phyloP scores from a whole-genome alignment of 2,113 vertebrate genomes.

The Oxyura jamaicensis region DNA sequence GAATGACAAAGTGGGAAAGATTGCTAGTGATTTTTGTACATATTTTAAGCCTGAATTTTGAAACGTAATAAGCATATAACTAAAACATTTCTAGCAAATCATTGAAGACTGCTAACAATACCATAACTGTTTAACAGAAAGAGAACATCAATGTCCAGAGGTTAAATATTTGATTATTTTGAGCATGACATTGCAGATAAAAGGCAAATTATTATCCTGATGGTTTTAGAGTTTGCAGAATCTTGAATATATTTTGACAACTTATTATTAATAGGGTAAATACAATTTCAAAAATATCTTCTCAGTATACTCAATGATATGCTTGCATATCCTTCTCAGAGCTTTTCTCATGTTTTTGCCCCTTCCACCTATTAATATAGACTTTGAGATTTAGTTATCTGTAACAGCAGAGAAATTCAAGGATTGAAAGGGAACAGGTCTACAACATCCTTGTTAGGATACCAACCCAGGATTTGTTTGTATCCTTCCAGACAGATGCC shows the following conservation, averaged over 20 bases:
- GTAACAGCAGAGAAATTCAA: not conserved
- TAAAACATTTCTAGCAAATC: not conserved
- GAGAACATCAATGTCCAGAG: not conserved
- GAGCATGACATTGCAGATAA: not conserved
- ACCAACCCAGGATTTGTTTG: slow-evolving; percentile 61
- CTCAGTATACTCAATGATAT: not conserved
- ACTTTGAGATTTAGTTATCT: not conserved
- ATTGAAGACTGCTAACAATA: not conserved
- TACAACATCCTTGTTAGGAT: slow-evolving; percentile 47
- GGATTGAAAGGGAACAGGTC: not conserved
- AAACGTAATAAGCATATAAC: not conserved
- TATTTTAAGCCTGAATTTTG: not conserved
- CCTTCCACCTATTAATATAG: not conserved
- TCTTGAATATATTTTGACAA: not conserved
- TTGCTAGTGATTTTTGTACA: not conserved
- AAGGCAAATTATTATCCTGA: not conserved
- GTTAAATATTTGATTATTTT: not conserved
- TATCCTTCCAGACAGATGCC: slow-evolving; percentile 52
- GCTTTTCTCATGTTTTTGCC: not conserved
- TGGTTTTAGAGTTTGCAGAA: not conserved
- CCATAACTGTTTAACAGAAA: not conserved
- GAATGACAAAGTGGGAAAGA: not conserved
- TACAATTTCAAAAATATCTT: not conserved
- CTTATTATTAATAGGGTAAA: not conserved
- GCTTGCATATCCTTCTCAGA: not conserved